Conservation (phyloP, 35 echinoderm and acorn worm species). For the Patiria miniata region DNA sequence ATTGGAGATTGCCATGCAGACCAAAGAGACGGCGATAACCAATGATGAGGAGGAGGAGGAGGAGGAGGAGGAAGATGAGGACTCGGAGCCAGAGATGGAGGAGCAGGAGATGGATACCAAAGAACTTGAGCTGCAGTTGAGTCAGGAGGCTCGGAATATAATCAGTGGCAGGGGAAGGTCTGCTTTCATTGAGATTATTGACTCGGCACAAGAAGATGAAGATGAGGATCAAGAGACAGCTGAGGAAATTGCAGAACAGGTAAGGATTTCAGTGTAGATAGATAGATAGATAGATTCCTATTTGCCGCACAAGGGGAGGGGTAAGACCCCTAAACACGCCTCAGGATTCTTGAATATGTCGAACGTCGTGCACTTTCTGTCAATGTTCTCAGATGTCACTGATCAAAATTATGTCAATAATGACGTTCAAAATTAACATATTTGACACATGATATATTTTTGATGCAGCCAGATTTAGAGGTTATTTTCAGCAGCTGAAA, state of each 20-base stretch:
- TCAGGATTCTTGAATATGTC: too few species aligned
- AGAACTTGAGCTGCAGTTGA: conserved; percentile 27
- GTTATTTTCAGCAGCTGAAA: too few species aligned
- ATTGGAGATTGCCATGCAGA: conserved; percentile 46
- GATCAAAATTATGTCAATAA: too few species aligned
- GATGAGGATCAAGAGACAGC: conserved; percentile 38
- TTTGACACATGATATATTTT: too few species aligned
- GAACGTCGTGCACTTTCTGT: too few species aligned
- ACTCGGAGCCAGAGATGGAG: conserved; percentile 16
- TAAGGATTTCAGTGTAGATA: not conserved
- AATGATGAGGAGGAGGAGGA: conserved; percentile 39
- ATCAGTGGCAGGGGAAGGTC: not conserved
- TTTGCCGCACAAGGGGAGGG: too few species aligned
- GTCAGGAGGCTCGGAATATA: conserved; percentile 28
- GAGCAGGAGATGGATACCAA: conserved; percentile 27
- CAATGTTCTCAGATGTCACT: too few species aligned
- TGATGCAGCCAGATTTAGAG: too few species aligned
- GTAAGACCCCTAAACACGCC: too few species aligned
- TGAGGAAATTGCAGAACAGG: not conserved
- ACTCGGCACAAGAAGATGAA: conserved; percentile 6
- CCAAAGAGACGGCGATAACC: conserved; percentile 36
- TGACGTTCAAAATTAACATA: too few species aligned
- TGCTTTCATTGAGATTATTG: conserved; percentile 16
- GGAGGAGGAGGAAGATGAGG: conserved; percentile 16
- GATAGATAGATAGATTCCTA: too few species aligned